A percentile compares a stretch with the other conserved stretches of the same genome.
Evolutionary conservation across 2,797 vertebrate genomes (phyloP).

Genomic region (Bradypodion ventrale): DNA sequence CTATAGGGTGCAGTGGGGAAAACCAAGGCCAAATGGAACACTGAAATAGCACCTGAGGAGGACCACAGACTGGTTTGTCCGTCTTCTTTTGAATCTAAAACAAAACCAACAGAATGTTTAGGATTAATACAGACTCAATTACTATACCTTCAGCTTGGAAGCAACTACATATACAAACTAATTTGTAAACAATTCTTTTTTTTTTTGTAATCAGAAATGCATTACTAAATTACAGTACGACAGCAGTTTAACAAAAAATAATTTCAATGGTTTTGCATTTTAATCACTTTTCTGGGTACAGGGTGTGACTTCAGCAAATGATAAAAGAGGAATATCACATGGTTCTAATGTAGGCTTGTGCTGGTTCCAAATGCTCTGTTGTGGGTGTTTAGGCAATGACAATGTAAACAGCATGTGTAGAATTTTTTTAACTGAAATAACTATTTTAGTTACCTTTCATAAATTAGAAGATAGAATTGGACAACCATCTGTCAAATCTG

Average conservation of each 20-base stretch:
- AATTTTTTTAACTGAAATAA: too few relatives aligned
- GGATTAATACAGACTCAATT: not conserved
- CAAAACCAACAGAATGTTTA: constrained; percentile 11
- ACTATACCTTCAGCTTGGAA: not conserved
- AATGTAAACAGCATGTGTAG: not conserved
- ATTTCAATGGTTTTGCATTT: not conserved
- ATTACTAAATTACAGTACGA: not conserved
- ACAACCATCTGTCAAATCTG: too few relatives aligned
- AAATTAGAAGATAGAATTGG: too few relatives aligned
- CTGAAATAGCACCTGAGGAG: constrained; percentile 26
- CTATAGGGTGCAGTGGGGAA: not conserved
- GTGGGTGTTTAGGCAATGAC: not conserved
- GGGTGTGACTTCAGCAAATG: not conserved
- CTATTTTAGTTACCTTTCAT: too few relatives aligned
- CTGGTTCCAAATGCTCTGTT: not conserved
- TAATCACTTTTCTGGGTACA: not conserved
- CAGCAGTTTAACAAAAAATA: not conserved
- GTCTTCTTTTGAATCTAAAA: constrained; percentile 18
- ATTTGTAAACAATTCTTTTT: not conserved
- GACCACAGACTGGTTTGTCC: constrained; percentile 10
- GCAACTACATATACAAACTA: not conserved
- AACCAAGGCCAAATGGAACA: not conserved
- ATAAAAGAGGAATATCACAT: not conserved
- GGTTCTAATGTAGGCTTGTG: not conserved
- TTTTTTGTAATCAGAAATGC: not conserved